Conservation (phyloP, 2,888 invertebrate species). For the Chromoteleia sp. region DNA sequence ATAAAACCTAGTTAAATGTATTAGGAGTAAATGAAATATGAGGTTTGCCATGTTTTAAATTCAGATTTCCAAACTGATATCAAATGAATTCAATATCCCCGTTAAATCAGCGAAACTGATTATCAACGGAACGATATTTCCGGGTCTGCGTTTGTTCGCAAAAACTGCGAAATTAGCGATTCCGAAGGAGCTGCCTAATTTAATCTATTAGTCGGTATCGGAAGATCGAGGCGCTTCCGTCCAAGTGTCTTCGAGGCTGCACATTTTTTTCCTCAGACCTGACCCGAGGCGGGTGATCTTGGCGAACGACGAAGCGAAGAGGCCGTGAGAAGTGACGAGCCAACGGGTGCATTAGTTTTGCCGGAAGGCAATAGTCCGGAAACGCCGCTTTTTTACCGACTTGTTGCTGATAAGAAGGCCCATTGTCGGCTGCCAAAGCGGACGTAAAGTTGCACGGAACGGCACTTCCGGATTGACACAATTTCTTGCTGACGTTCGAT, state of each 20-base stretch:
- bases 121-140: too few species aligned
- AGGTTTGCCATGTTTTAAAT: too few species aligned
- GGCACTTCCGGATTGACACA: conserved; percentile 14
- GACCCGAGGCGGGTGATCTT: conserved; percentile 26
- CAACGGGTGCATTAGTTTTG: conserved; percentile 53
- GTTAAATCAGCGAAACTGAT: too few species aligned
- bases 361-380: conserved; percentile 56
- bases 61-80: too few species aligned
- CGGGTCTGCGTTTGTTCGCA: too few species aligned
- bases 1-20: too few species aligned
- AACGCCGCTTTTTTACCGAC: conserved; percentile 52
- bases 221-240: conserved; percentile 17
- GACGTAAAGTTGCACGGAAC: conserved; percentile 10
- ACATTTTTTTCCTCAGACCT: conserved; percentile 31
- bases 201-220: conserved; percentile 14
- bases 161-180: background rate
- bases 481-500: background rate
- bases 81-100: too few species aligned
- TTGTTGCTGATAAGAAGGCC: conserved; percentile 62
- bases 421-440: conserved; percentile 2
- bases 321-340: conserved; percentile 25
- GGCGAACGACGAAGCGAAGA: conserved; percentile 4
- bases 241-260: background rate
- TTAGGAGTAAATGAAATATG: too few species aligned
- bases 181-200: background rate